Evolutionary conservation across 2,113 vertebrate species (phyloP), one percentile per base, ranked within the genome.

Genomic region (Daboia siamensis): DNA sequence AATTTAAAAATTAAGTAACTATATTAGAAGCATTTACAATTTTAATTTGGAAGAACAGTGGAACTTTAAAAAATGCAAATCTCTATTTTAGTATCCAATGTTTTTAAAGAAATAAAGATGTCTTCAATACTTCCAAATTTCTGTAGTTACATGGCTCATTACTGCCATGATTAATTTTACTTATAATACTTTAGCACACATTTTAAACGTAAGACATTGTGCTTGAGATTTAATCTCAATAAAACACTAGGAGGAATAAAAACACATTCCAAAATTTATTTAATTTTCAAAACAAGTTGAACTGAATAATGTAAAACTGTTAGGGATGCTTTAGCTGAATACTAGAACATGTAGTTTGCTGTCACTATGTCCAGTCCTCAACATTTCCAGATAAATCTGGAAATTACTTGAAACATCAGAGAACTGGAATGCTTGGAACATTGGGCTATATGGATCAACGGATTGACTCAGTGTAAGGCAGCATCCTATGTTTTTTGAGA

Each of bases 281-380:
- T 91, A 57, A 91, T 89, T 92, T 94, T 94, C 94, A 94, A 85
- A 97, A 93, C 84, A 88, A 91, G 93, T 86, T 87, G 90, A 91
- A 93, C 93, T 96, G 88, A 92, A 95, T 94, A 90, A 87, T 86
- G 39, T 21, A 33, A 23, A 21, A 86, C 85, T 44, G 7, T 80
- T 80, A 44, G 33, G 74, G 74, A 80, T 80, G 33, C 33, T 44
- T 21, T 9, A 80, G 3, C 74, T 80, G 33, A 80, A 39, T 80
- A 39, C 6, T 6, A 39, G 69, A 80, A 20, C n/a, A 80, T 9
- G 2, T 44, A 44, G 74, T 44, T 44, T 80, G 74, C 74, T 44
- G 44, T 44, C 33, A 80, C 17, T 3, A 44, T 44, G 74, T 44
- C 33, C 33, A 39, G 33, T 39, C 17, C 33, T 80, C 3, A 44